phyloP scores from a whole-genome alignment of 92 coral and sea anemone species.

The Chrysogorgia sp. region DNA sequence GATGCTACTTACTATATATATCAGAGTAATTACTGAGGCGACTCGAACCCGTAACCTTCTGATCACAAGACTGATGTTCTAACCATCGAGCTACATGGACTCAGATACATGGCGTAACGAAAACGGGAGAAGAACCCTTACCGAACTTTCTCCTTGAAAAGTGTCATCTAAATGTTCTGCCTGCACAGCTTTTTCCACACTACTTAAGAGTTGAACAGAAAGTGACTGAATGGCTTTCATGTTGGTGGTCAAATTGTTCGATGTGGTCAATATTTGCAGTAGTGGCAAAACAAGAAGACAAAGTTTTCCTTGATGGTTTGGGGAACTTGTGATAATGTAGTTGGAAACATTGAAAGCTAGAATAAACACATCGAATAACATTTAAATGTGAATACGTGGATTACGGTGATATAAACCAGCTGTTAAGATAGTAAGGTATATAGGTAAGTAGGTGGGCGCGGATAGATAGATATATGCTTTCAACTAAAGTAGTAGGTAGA shows the following conservation, averaged over 20 bases:
- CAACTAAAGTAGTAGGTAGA: no score
- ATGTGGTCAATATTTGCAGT: constrained; percentile 70
- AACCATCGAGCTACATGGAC: no score
- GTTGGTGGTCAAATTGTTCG: constrained; percentile 25
- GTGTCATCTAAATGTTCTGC: neutral
- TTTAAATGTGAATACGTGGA: neutral
- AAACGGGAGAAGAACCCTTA: constrained; percentile 2
- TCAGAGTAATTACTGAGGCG: no score
- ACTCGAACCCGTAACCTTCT: no score
- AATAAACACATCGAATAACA: neutral
- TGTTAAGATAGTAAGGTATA: no score
- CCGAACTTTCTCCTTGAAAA: constrained; percentile 33
- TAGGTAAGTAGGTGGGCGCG: no score
- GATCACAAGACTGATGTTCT: no score
- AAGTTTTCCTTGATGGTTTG: constrained; percentile 12
- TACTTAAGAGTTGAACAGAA: constrained; percentile 8
- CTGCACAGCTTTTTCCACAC: neutral
- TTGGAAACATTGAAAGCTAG: constrained; percentile 42
- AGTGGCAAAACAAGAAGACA: constrained; percentile 64
- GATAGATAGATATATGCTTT: no score
- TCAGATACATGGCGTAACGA: neutral
- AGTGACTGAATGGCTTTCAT: constrained; percentile 10
- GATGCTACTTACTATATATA: neutral
- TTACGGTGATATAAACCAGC: neutral
- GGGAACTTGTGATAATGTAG: neutral